phyloP scores from a whole-genome alignment of 2,888 invertebrate species.

The Drosophila diplacantha region DNA sequence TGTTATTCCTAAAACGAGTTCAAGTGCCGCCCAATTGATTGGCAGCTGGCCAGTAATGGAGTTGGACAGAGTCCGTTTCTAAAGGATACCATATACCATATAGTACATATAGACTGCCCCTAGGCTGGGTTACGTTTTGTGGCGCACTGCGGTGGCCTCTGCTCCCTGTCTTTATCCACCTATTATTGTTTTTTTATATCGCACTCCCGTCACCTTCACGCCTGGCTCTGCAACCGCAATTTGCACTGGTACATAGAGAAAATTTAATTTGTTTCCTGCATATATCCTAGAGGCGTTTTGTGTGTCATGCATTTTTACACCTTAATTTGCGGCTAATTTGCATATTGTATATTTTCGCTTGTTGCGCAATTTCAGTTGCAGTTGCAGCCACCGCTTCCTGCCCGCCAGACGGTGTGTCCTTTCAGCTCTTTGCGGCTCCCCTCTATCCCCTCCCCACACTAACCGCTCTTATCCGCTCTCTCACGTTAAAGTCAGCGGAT shows the following conservation, averaged over 20 bases:
- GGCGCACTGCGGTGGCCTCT: conserved; percentile 23
- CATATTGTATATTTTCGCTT: conserved; percentile 56
- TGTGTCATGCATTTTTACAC: conserved; percentile 68
- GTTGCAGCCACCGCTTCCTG: conserved; percentile 32
- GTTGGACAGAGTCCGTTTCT: conserved; percentile 7
- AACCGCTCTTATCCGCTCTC: conserved; percentile 1
- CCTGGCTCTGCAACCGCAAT: conserved; percentile 34
- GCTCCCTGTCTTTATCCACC: conserved; percentile 1
- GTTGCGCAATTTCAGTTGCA: conserved; percentile 49
- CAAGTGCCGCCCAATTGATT: conserved; percentile 43
- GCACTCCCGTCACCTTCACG: conserved; percentile 19
- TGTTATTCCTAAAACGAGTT: conserved; percentile 54
- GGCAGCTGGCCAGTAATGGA: conserved; percentile 54
- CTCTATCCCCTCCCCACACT: not conserved
- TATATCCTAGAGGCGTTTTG: conserved; percentile 59
- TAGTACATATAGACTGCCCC: conserved; percentile 22
- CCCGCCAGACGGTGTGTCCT: conserved; percentile 13
- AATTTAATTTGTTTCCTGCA: conserved; percentile 67
- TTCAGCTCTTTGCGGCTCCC: conserved; percentile 21
- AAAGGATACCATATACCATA: conserved; percentile 2
- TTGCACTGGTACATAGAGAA: conserved; percentile 45
- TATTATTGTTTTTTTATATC: conserved; percentile 16
- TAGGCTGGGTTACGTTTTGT: conserved; percentile 31
- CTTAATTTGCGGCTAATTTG: conserved; percentile 69
- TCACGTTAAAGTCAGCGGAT: conserved; percentile 27